Conservation (phyloP, 2,113 vertebrate genomes). For the Corythoichthys intestinalis region DNA sequence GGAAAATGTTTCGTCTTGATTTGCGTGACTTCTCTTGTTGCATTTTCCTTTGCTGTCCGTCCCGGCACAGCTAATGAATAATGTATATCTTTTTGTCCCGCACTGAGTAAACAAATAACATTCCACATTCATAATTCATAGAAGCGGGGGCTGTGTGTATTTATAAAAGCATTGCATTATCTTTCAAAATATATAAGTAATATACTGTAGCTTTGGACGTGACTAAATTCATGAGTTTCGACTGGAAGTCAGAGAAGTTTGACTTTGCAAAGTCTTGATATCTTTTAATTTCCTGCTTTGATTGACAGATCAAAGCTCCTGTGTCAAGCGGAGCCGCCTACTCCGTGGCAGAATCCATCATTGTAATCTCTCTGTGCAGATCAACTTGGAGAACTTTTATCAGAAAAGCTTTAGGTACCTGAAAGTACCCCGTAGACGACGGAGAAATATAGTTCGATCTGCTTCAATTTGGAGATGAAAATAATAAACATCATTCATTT, state of each 20-base stretch:
- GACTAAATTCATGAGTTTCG: conserved; percentile 21
- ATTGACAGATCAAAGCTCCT: conserved; percentile 63
- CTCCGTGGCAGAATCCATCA: conserved; percentile 1
- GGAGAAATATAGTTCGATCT: neutral
- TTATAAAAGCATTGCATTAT: conserved; percentile 43
- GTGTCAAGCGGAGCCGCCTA: conserved; percentile 36
- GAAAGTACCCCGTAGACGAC: neutral
- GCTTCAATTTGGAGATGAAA: neutral
- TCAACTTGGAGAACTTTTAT: conserved; percentile 10
- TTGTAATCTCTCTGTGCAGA: conserved; percentile 1
- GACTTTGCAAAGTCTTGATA: conserved; percentile 46
- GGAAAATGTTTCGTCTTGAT: conserved; percentile 26
- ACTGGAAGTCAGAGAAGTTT: conserved; percentile 28
- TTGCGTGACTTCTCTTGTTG: conserved; percentile 40
- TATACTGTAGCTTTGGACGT: conserved; percentile 1
- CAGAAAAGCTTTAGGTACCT: neutral
- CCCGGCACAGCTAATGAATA: conserved; percentile 61
- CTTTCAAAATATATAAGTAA: conserved; percentile 22
- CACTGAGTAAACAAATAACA: conserved; percentile 67
- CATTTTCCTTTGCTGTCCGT: conserved; percentile 44
- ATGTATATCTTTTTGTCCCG: conserved; percentile 60
- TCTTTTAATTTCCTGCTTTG: conserved; percentile 53
- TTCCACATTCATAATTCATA: conserved; percentile 61
- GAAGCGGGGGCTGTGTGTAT: conserved; percentile 17
- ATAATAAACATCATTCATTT: neutral